Evolutionary conservation across 1,140 invertebrate species (phyloP), one percentile per base, ranked within the genome.

Genomic region (Steinernema khuongi): DNA sequence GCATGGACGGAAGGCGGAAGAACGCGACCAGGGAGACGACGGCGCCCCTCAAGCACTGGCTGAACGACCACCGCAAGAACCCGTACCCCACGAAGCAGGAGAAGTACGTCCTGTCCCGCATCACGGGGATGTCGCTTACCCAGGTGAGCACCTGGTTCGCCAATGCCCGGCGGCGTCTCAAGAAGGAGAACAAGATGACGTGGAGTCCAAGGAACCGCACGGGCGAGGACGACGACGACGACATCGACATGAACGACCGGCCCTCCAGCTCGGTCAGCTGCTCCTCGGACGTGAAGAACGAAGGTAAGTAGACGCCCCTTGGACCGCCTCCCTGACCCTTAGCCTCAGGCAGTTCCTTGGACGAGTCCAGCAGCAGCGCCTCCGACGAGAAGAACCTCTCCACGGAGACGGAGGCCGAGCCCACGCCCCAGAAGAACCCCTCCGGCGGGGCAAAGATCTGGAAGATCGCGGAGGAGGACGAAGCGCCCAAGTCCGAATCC

Each of bases 91-190:
- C 94, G 33, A 99, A 98, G 88, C 94, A 94, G 19, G 95, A 98
- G 87, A 98, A 99, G 88, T 96, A 97, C 76, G 96, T 97, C 93
- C 88, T 98, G 80, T 95, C 95, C 43, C 96, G 97, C 83, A 94
- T 97, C 81, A 97, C 95, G 60, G 96, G 96, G 87, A 99, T 99
- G 96, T 97, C 95, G 30, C 87, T 98, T 44, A 98, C 96, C 7
- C 96, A 97, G 87, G 94, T 96, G 32, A 97, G 94, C 28, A 98
- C 95, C 83, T 99, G 96, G 96, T 98, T 99, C 85, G 96, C 95
- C 31, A 99, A 99, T 86, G 96, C 96, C 17, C 89, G 94, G 77
- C 89, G 94, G 85, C 90, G 94, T 77, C 89, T 96, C 76, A 98
- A 99, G 89, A 99, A 99, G 86, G 96, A 99, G 87, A 98, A 98